phyloP scores from a whole-genome alignment of 2,888 invertebrate genomes.

The Teleogryllus oceanicus region DNA sequence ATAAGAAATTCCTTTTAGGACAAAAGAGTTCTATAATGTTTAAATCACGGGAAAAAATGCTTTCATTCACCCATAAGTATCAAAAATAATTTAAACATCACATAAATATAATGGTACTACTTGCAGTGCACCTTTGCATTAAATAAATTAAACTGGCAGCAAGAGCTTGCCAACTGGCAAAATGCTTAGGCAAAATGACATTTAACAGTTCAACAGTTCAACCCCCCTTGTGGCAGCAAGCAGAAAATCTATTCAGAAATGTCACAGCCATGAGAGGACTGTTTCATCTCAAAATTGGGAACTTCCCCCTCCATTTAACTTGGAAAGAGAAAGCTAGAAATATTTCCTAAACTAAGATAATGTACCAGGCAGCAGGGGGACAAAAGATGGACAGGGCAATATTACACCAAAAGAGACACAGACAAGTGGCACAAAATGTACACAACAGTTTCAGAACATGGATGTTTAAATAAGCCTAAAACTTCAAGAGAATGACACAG shows the following conservation, averaged over 20 bases:
- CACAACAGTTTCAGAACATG: slow-evolving; percentile 37
- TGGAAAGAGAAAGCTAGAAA: slow-evolving; percentile 6
- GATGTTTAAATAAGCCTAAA: slow-evolving; percentile 37
- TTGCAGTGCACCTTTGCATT: neutral
- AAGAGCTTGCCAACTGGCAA: neutral
- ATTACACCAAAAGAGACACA: slow-evolving; percentile 37
- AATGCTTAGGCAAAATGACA: slow-evolving; percentile 18
- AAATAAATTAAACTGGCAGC: slow-evolving; percentile 18
- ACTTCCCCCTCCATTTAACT: neutral
- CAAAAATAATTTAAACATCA: slow-evolving; percentile 3
- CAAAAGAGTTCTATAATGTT: neutral
- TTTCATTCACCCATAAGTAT: slow-evolving; percentile 18
- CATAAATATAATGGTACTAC: neutral
- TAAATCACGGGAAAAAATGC: neutral
- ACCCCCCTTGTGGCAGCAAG: slow-evolving; percentile 2
- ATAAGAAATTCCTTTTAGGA: neutral
- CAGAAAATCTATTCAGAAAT: neutral
- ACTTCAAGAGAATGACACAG: slow-evolving; percentile 34
- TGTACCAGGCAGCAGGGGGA: slow-evolving; percentile 29
- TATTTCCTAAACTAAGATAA: slow-evolving; percentile 34
- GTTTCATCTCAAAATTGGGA: neutral
- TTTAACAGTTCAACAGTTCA: neutral
- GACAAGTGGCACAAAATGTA: slow-evolving; percentile 37
- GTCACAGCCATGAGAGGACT: neutral
- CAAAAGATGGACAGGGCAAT: slow-evolving; percentile 34